Percentiles rank a stretch among this genome's conserved stretches.
phyloP scores from a whole-genome alignment of 1,140 invertebrate species.

The Zaprionus davidi region DNA sequence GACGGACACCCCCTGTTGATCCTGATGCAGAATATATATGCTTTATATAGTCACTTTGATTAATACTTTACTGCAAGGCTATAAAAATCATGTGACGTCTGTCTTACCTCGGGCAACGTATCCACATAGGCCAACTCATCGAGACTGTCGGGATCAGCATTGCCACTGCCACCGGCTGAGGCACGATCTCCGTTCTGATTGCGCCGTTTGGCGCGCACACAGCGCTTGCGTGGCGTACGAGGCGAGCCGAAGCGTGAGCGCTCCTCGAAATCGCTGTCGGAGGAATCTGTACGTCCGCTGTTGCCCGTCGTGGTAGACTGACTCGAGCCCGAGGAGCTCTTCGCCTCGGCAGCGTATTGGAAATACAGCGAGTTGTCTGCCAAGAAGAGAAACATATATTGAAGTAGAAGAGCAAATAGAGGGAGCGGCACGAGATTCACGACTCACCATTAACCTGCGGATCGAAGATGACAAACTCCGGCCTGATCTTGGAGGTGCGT shows the following conservation, averaged over 20 bases:
- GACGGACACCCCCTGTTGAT: too few species aligned
- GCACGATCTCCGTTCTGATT: conserved; percentile 59
- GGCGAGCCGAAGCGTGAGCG: conserved; percentile 86
- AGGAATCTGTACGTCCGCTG: conserved; percentile 87
- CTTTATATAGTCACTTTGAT: too few species aligned
- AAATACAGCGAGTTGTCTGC: conserved; percentile 76
- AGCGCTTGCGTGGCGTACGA: conserved; percentile 87
- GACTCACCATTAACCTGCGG: conserved; percentile 91
- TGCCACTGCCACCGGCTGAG: conserved; percentile 47
- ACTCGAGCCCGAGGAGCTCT: conserved; percentile 85
- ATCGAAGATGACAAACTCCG: conserved; percentile 99
- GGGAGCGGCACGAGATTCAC: neutral
- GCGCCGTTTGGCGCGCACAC: conserved; percentile 85
- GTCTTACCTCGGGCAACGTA: conserved; percentile 93
- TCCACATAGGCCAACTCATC: conserved; percentile 94
- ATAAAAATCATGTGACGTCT: neutral
- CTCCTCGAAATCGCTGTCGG: conserved; percentile 92
- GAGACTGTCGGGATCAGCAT: conserved; percentile 85
- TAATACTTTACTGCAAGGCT: too few species aligned
- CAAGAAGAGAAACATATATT: neutral
- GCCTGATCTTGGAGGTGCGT: conserved; percentile 97
- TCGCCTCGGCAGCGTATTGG: conserved; percentile 84
- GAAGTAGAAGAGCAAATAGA: neutral
- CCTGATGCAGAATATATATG: too few species aligned
- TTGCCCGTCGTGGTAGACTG: conserved; percentile 85